phyloP scores from a whole-genome alignment of 2,888 invertebrate genomes.

The Hyposoter didymator region DNA sequence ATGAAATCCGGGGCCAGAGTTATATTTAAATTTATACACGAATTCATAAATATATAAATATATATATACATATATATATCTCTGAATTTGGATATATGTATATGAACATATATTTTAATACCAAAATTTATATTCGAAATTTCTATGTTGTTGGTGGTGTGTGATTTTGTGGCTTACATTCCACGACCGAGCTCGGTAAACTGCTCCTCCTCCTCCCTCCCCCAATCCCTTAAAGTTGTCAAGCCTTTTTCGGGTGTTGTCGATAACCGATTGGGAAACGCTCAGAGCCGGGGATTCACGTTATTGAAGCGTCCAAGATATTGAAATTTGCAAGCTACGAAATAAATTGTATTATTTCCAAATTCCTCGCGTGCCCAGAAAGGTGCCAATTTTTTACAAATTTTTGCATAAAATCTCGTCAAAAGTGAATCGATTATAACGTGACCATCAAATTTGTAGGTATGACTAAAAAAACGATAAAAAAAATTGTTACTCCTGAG shows the following conservation, averaged over 20 bases:
- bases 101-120: slow-evolving; percentile 82
- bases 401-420: not conserved
- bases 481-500: not conserved
- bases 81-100: slow-evolving; percentile 76
- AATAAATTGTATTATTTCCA: not conserved
- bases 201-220: not conserved
- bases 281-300: slow-evolving; percentile 32
- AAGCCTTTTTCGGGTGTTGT: slow-evolving; percentile 6
- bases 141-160: slow-evolving; percentile 82
- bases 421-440: not conserved
- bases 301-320: not conserved
- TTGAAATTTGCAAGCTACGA: not conserved
- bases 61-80: slow-evolving; percentile 81
- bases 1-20: slow-evolving; percentile 82
- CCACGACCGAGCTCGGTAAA: slow-evolving; percentile 76
- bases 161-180: slow-evolving; percentile 83
- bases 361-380: not conserved
- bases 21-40: slow-evolving; percentile 81
- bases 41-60: slow-evolving; percentile 75
- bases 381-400: not conserved
- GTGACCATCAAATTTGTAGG: not conserved
- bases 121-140: slow-evolving; percentile 84
- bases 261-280: slow-evolving; percentile 29
- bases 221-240: not conserved
- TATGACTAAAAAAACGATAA: not conserved